Evolutionary conservation across 2,888 invertebrate species (phyloP).

Genomic region (Caenorhabditis becei): DNA sequence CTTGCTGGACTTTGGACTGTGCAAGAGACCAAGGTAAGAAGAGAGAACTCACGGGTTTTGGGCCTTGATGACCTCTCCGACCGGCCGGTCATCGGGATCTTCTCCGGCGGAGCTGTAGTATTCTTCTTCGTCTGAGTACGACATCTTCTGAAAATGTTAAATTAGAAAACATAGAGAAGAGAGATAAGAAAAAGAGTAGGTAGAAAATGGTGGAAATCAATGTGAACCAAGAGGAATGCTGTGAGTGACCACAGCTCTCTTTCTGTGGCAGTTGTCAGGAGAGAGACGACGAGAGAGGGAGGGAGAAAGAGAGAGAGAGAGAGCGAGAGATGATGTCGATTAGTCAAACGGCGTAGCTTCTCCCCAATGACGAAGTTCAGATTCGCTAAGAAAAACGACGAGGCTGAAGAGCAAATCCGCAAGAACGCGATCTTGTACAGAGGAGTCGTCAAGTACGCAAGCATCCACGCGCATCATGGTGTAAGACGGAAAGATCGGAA

Average conservation of each 20-base stretch:
- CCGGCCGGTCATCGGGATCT: neutral
- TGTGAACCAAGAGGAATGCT: too few species aligned
- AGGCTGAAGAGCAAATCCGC: conserved; percentile 55
- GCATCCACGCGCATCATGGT: conserved; percentile 44
- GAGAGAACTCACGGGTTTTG: neutral
- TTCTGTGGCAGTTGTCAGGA: too few species aligned
- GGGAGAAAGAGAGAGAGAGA: neutral
- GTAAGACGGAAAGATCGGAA: too few species aligned
- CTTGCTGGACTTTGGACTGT: conserved; percentile 60
- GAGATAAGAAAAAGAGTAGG: too few species aligned
- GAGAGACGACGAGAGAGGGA: neutral
- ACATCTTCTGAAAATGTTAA: too few species aligned
- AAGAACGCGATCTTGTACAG: conserved; percentile 56
- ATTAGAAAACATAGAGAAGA: too few species aligned
- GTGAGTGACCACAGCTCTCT: too few species aligned
- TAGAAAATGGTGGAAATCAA: too few species aligned
- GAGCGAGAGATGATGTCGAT: too few species aligned
- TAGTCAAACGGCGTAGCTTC: too few species aligned
- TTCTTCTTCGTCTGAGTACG: too few species aligned
- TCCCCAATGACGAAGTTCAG: conserved; percentile 7
- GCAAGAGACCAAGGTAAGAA: conserved; percentile 52
- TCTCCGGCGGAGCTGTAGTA: neutral
- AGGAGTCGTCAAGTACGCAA: conserved; percentile 60
- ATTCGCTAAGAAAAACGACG: conserved; percentile 47
- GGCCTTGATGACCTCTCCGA: neutral